A percentile compares a stretch with the other conserved stretches of the same genome.
These are phyloP conservation scores for Erebia epiphron DNA, from an alignment of 2,888 invertebrate species.

Conservation along the genomic window DNA sequence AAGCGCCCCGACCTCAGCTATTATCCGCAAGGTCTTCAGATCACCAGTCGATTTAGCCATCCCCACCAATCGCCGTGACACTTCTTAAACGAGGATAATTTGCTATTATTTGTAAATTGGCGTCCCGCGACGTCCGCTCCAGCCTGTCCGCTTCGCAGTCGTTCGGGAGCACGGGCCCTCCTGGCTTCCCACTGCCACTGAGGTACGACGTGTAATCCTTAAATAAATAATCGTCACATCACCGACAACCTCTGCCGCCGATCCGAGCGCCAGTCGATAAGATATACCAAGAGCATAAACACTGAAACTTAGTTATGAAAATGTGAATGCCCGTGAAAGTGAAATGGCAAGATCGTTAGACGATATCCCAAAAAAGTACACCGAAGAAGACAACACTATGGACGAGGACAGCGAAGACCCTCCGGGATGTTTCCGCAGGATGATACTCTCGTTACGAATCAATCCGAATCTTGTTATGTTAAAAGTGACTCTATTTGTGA, in stretches of 20 bases:
- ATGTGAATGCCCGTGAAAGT: constrained; percentile 54
- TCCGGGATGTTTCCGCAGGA: constrained; percentile 68
- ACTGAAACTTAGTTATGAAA: constrained; percentile 57
- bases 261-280: constrained; percentile 75
- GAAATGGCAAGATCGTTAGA: constrained; percentile 65
- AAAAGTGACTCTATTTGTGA: constrained; percentile 91
- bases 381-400: constrained; percentile 73
- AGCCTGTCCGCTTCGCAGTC: constrained; percentile 67
- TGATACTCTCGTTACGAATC: constrained; percentile 81
- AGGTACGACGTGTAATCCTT: constrained; percentile 52
- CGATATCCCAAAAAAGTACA: constrained; percentile 69
- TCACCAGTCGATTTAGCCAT: constrained; percentile 79
- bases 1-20: constrained; percentile 68
- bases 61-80: constrained; percentile 80
- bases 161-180: constrained; percentile 70
- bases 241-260: constrained; percentile 55
- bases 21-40: constrained; percentile 79
- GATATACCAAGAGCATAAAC: constrained; percentile 66
- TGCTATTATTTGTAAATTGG: constrained; percentile 83
- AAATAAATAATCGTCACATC: constrained; percentile 67
- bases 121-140: constrained; percentile 72
- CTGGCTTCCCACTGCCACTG: constrained; percentile 63
- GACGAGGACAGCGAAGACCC: constrained; percentile 71
- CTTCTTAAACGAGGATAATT: constrained; percentile 83
- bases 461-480: constrained; percentile 91